These are phyloP conservation scores for Lydus trimaculatus DNA, from an alignment of 2,888 invertebrate species.

Conservation along the genomic window DNA sequence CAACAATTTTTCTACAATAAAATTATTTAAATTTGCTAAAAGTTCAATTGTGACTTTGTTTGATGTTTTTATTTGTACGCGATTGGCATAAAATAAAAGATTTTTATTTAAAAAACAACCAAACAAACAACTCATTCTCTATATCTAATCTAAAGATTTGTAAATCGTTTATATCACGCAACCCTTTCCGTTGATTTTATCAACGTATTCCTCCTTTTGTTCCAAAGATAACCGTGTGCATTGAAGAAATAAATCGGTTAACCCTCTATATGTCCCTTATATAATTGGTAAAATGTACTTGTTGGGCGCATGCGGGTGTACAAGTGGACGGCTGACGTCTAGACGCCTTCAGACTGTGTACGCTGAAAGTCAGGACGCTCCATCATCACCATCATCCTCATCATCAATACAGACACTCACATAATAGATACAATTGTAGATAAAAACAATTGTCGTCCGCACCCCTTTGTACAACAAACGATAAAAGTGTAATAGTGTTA, in stretches of 20 bases:
- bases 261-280: not conserved
- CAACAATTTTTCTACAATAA: not conserved
- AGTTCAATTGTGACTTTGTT: not conserved
- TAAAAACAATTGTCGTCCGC: not conserved
- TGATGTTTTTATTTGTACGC: not conserved
- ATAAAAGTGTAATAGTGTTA: constrained; percentile 16
- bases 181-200: not conserved
- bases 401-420: constrained; percentile 37
- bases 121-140: too few species aligned
- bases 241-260: not conserved
- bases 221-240: not conserved
- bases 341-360: constrained; percentile 37
- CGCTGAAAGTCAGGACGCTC: constrained; percentile 35
- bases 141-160: too few species aligned
- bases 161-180: not conserved
- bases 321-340: constrained; percentile 38
- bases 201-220: too few species aligned
- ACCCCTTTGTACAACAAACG: constrained; percentile 13
- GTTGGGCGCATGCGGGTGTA: constrained; percentile 38
- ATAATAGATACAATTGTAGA: constrained; percentile 28
- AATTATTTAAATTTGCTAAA: not conserved
- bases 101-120: not conserved
- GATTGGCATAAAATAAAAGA: constrained; percentile 8
- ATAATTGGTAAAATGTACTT: constrained; percentile 22
- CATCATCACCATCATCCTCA: constrained; percentile 25